These are phyloP conservation scores for Neoascia interrupta DNA, from an alignment of 2,888 invertebrate species.

Conservation along the genomic window DNA sequence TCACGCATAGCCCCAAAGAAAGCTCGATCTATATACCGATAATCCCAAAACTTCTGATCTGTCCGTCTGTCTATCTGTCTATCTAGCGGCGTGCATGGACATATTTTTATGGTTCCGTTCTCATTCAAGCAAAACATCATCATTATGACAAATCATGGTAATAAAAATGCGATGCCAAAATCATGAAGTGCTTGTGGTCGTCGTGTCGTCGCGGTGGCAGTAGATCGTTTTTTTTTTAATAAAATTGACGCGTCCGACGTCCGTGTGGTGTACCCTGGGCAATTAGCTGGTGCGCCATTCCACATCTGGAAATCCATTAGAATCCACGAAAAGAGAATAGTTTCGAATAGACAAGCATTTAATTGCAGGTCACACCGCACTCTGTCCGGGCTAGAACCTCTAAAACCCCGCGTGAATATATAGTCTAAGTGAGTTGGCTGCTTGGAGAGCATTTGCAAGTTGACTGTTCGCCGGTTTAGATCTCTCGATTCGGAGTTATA, in stretches of 20 bases:
- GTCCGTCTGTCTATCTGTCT: conserved; percentile 2
- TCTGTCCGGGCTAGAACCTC: background rate
- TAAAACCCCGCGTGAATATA: conserved; percentile 36
- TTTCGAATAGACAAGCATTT: conserved; percentile 23
- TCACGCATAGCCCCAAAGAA: conserved; percentile 24
- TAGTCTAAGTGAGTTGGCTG: conserved; percentile 45
- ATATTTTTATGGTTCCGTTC: background rate
- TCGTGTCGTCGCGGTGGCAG: too few species aligned
- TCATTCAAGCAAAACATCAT: conserved; percentile 32
- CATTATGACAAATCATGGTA: conserved; percentile 51
- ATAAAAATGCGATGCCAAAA: conserved; percentile 50
- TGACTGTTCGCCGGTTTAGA: conserved; percentile 51
- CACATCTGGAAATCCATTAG: conserved; percentile 43
- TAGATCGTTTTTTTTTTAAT: too few species aligned
- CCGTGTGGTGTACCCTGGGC: conserved; percentile 3
- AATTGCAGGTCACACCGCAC: conserved; percentile 39
- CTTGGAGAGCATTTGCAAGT: conserved; percentile 52
- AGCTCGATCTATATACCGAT: conserved; percentile 18
- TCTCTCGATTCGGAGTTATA: conserved; percentile 1
- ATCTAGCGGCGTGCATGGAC: background rate
- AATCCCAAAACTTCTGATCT: background rate
- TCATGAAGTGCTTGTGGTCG: too few species aligned
- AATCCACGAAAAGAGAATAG: conserved; percentile 16
- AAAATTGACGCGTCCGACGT: conserved; percentile 30
- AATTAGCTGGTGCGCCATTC: conserved; percentile 46